Percentiles rank a stretch among this genome's conserved stretches.
These are phyloP conservation scores for Gobionotothen gibberifrons DNA, from an alignment of 2,797 vertebrate genomes.

Conservation along the genomic window DNA sequence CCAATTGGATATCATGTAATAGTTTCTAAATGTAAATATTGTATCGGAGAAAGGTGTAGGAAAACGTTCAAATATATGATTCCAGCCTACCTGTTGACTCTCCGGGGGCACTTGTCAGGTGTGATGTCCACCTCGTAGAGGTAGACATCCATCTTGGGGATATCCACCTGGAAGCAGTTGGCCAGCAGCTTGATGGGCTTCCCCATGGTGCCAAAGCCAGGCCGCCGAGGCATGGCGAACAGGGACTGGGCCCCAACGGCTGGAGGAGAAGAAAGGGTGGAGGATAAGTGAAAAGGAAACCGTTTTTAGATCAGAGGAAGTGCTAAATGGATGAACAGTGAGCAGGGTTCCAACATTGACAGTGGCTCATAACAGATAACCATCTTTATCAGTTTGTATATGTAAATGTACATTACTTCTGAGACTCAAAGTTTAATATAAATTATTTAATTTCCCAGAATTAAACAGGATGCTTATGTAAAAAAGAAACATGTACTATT, in stretches of 20 bases:
- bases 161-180: conserved; percentile 99
- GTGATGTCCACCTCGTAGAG: conserved; percentile 99
- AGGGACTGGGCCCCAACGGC: conserved; percentile 98
- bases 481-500: background rate
- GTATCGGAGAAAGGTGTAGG: background rate
- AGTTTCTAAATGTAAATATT: conserved; percentile 1
- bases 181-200: conserved; percentile 99
- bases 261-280: conserved; percentile 40
- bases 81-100: conserved; percentile 92
- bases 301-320: background rate
- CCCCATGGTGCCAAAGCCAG: conserved; percentile 99
- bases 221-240: conserved; percentile 95
- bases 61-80: background rate
- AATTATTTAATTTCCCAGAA: background rate
- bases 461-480: too few species aligned
- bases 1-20: background rate
- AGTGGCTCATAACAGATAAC: background rate
- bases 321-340: background rate
- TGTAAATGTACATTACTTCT: background rate
- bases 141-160: conserved; percentile 99
- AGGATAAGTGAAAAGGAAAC: background rate
- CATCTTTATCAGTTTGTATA: background rate
- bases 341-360: background rate
- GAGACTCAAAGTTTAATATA: background rate
- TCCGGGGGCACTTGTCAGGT: conserved; percentile 98